These are phyloP conservation scores for Datnioides undecimradiatus DNA, from an alignment of 2,113 vertebrate genomes.

Conservation along the genomic window DNA sequence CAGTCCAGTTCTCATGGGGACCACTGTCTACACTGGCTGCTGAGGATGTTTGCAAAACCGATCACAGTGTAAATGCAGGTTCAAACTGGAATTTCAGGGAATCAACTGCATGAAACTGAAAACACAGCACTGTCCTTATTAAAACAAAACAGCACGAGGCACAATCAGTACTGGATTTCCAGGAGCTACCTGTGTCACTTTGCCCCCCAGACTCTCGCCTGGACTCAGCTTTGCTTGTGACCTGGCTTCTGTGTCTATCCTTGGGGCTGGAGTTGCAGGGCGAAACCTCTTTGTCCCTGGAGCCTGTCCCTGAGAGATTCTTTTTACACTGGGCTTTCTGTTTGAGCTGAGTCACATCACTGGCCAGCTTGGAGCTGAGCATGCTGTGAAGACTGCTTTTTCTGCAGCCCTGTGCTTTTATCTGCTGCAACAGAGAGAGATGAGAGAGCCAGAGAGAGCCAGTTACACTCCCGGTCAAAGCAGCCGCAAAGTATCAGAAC, in stretches of 20 bases:
- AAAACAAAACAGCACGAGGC: not conserved
- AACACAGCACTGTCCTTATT: not conserved
- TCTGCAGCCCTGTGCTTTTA: slow-evolving; percentile 86
- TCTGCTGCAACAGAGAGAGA: slow-evolving; percentile 78
- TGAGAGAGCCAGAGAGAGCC: slow-evolving; percentile 60
- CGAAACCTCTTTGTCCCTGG: slow-evolving; percentile 85
- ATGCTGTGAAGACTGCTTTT: slow-evolving; percentile 79
- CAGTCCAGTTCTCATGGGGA: slow-evolving; percentile 78
- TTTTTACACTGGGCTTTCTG: slow-evolving; percentile 88
- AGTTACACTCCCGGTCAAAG: slow-evolving; percentile 62
- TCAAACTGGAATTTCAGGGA: not conserved
- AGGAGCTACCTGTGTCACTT: slow-evolving; percentile 82
- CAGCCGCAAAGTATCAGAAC: slow-evolving; percentile 53
- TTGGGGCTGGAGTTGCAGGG: slow-evolving; percentile 83
- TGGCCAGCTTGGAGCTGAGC: slow-evolving; percentile 81
- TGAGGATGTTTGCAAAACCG: slow-evolving; percentile 50
- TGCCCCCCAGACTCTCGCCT: slow-evolving; percentile 81
- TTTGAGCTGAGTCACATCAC: slow-evolving; percentile 87
- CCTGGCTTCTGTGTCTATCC: slow-evolving; percentile 86
- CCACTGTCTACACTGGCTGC: slow-evolving; percentile 83
- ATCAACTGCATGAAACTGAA: not conserved
- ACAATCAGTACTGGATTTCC: not conserved
- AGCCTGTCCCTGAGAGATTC: slow-evolving; percentile 81
- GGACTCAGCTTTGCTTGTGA: slow-evolving; percentile 76
- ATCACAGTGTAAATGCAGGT: slow-evolving; percentile 11